Evolutionary conservation across 2,888 invertebrate genomes (phyloP), one percentile per base, ranked within the genome.

Genomic region (Antitype chi): DNA sequence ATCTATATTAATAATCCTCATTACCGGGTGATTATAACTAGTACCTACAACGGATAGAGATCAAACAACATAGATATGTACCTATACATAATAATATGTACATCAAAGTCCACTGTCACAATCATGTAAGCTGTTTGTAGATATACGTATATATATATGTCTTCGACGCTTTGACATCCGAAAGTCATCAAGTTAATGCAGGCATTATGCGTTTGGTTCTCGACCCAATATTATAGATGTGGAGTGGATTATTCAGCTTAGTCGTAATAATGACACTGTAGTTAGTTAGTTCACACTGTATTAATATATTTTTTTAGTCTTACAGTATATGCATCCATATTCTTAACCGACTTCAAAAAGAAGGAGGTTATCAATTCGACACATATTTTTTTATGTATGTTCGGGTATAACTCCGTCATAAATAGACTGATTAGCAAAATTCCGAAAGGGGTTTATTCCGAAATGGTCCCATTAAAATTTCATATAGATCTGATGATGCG

Each of bases 151-250:
- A 0, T 23, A 38, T 38, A 52, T 5, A 43, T 47, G 28, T 32
- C 67, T 49, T 57, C 47, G 9, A 52, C 28, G 25, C 74, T 64
- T 82, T 82, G 82, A 71, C 60, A 63, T 64, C 28, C 55, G 55
- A 70, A 82, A 74, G 71, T 78, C 78, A 78, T 74, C 49, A 47
- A n/a, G 60, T 74, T 74, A 81, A 82, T 82, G 78, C 78, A 82
- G 23, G 63, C 59, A 71, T 78, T 64, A 68, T 74, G 43, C 66
- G 70, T 73, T 77, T 28, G 25, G 53, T 71, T 80, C 53, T 73
- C 7, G 32, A 63, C 15, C 49, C 20, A 32, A 62, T 77, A 47
- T 20, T 28, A 75, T 76, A 66, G 64, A 74, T 32, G 13, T 74
- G 11, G 28, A 69, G 70, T 59, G 60, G 60, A 55, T 72, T 72